These are phyloP conservation scores for Cololabis saira DNA, from an alignment of 2,113 vertebrate species.

Conservation along the genomic window DNA sequence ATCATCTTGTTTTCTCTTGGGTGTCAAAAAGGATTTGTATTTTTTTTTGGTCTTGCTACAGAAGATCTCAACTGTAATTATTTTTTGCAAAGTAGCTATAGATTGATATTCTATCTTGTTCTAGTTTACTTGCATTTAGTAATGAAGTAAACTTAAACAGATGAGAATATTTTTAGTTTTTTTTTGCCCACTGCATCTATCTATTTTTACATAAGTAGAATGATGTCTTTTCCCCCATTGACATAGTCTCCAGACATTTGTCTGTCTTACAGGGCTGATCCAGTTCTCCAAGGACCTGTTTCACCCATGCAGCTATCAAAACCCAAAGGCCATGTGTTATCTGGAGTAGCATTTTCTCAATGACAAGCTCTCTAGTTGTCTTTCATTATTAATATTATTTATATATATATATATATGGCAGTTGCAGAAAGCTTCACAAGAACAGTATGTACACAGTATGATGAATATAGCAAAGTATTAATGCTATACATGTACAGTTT, in stretches of 20 bases:
- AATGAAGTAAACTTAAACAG: constrained; percentile 69
- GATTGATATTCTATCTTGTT: constrained; percentile 56
- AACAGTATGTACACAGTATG: background rate
- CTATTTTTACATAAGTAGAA: constrained; percentile 48
- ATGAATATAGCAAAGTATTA: too few relatives aligned
- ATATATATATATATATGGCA: too few relatives aligned
- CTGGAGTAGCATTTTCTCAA: constrained; percentile 26
- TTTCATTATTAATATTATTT: too few relatives aligned
- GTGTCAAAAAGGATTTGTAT: constrained; percentile 98
- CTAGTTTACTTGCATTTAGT: constrained; percentile 62
- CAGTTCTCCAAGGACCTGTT: constrained; percentile 75
- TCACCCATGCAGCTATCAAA: constrained; percentile 67
- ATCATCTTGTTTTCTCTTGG: constrained; percentile 97
- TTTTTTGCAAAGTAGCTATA: constrained; percentile 61
- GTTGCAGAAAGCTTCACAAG: background rate
- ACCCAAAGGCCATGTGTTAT: constrained; percentile 52
- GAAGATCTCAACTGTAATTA: constrained; percentile 83
- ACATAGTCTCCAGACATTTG: constrained; percentile 82
- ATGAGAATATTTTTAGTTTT: constrained; percentile 20
- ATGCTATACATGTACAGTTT: background rate
- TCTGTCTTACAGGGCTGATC: constrained; percentile 81
- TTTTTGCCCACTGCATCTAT: constrained; percentile 55
- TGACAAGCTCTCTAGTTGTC: background rate
- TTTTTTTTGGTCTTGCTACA: constrained; percentile 94
- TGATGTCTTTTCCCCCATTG: constrained; percentile 73